phyloP scores from a whole-genome alignment of 1,140 invertebrate species.

The Paraescarpia echinospica region DNA sequence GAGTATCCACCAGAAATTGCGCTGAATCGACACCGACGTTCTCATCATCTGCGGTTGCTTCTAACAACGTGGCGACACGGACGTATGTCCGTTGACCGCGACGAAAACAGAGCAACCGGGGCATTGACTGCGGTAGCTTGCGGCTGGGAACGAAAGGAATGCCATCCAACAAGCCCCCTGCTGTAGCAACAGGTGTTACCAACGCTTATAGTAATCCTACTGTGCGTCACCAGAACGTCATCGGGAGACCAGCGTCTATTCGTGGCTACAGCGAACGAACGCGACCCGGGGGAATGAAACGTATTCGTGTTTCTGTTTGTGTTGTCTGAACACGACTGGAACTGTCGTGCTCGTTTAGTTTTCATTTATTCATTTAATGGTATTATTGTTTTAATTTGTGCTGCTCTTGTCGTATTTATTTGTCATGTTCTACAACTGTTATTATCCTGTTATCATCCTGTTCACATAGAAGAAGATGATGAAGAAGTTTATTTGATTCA shows the following conservation, averaged over 20 bases:
- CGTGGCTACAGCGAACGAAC: not conserved
- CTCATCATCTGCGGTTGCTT: not conserved
- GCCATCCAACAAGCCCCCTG: not conserved
- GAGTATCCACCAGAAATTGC: not conserved
- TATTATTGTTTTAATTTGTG: too few species aligned
- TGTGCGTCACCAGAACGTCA: not conserved
- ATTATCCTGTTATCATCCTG: too few species aligned
- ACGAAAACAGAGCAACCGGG: not conserved
- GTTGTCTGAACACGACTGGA: not conserved
- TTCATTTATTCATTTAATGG: too few species aligned
- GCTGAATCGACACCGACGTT: not conserved
- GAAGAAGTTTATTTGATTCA: too few species aligned
- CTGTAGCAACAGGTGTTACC: not conserved
- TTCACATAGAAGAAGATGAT: too few species aligned
- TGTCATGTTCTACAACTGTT: too few species aligned
- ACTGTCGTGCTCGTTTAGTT: too few species aligned
- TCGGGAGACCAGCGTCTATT: not conserved
- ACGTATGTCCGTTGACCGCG: not conserved
- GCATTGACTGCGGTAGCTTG: not conserved
- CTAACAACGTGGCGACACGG: not conserved
- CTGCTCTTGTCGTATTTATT: too few species aligned
- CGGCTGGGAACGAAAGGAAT: not conserved
- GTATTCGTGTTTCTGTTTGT: not conserved
- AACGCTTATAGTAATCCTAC: not conserved
- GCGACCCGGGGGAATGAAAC: not conserved